Evolutionary conservation across 2,888 invertebrate species (phyloP), one percentile per base, ranked within the genome.

Genomic region (Empis stercorea): DNA sequence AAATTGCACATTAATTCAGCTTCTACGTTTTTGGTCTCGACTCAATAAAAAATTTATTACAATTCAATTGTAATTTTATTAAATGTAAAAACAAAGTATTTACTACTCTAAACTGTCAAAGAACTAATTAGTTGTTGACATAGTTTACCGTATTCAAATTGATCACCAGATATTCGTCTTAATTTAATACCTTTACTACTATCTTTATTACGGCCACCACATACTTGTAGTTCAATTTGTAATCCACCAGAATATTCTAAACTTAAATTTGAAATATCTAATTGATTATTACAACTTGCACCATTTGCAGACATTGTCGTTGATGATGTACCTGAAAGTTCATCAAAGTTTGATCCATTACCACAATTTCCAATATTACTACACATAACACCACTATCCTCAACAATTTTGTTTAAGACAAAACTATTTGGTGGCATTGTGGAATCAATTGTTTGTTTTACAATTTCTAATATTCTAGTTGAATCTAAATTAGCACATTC

Each of bases 121-220:
- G 87, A 87, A 44, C 86, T 86, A 50, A 91, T 87, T 57, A 92
- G 70, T 68, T 89, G 87, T 63, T 88, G 85, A 66, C 91, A 91
- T 37, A 91, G 74, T 65, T 87, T 86, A 52, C 86, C 87, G 62
- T 89, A 91, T 62, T 88, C 87, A 56, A 83, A 73, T 66, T 87
- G 87, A 67, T 92, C 91, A 6, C 91, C 91, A 0, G 88, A 88
- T 57, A 92, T 87, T 60, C 89, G 72, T 47, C 89, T 72, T 79
- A 92, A 79, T 57, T 89, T 88, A 57, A 91, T 74, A 9, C 87
- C 87, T 57, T 87, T 87, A 44, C 79, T 80, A 60, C 80, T 75
- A 53, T 68, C 66, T 40, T 65, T 64, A 56, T 60, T 65, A 58
- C 82, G 77, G 53, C 83, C 80, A 57, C 86, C 82, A 59, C 80